Conservation (phyloP, 1,140 invertebrate genomes). For the Parapsyche elsis region DNA sequence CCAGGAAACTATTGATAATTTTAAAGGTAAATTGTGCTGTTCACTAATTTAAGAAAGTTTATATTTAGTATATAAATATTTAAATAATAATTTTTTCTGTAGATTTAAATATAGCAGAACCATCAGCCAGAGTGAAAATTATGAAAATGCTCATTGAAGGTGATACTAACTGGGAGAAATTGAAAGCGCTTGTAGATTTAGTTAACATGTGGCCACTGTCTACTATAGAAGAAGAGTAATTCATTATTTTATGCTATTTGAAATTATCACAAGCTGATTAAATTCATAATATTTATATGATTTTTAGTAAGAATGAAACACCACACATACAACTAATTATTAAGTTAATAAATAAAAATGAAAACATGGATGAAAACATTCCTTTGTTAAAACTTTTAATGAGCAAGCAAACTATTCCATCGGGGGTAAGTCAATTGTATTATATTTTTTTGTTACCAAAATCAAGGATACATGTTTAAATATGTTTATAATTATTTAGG, state of each 20-base stretch:
- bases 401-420: constrained; percentile 46
- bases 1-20: neutral
- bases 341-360: constrained; percentile 44
- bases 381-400: constrained; percentile 51
- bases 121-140: constrained; percentile 3
- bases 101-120: constrained; percentile 29
- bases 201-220: constrained; percentile 51
- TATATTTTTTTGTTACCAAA: too few species aligned
- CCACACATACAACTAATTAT: constrained; percentile 40
- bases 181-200: constrained; percentile 53
- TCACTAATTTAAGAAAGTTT: neutral
- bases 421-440: constrained; percentile 36
- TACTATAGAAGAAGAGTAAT: constrained; percentile 36
- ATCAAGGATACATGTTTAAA: too few species aligned
- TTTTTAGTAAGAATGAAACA: constrained; percentile 44
- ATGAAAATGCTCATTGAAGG: constrained; percentile 46
- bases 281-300: constrained; percentile 18
- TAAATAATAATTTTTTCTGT: neutral
- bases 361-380: constrained; percentile 52
- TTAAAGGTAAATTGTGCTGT: constrained; percentile 27
- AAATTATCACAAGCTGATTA: neutral
- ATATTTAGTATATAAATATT: constrained; percentile 25
- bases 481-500: constrained; percentile 7
- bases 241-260: neutral
- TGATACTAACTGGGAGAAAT: constrained; percentile 50